phyloP scores from a whole-genome alignment of 2,113 vertebrate genomes.

The Hiodon tergisus region DNA sequence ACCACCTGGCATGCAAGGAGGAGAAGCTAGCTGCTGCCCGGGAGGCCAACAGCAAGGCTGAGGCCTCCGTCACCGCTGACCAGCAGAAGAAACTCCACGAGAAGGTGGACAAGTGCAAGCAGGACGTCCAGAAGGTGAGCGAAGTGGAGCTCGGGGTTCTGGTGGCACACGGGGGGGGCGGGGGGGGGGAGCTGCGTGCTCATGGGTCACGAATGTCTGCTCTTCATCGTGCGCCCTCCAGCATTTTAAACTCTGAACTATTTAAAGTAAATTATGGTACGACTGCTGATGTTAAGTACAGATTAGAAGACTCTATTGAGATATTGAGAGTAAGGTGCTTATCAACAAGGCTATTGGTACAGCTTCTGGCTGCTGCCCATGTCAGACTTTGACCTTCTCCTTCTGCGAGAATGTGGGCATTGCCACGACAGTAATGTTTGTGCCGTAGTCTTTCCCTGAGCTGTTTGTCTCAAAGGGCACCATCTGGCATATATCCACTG shows the following conservation, averaged over 20 bases:
- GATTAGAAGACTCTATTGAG: slow-evolving; percentile 17
- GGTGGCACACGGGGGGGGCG: no score
- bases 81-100: slow-evolving; percentile 97
- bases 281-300: neutral
- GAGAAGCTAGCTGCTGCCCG: slow-evolving; percentile 84
- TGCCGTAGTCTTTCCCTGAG: no score
- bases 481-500: neutral
- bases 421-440: no score
- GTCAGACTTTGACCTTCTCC: neutral
- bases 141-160: neutral
- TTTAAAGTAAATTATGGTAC: neutral
- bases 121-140: slow-evolving; percentile 83
- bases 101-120: slow-evolving; percentile 96
- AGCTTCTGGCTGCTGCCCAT: neutral
- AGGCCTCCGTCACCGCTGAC: slow-evolving; percentile 84
- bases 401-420: no score
- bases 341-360: neutral
- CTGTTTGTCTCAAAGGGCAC: no score
- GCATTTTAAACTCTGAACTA: no score
- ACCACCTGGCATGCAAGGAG: slow-evolving; percentile 96
- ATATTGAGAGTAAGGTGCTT: slow-evolving; percentile 23
- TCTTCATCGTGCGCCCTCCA: neutral
- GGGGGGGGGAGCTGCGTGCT: neutral
- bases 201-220: neutral
- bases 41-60: slow-evolving; percentile 87